These are phyloP conservation scores for Diceros bicornis DNA, from an alignment of 2,797 vertebrate species.

Conservation along the genomic window DNA sequence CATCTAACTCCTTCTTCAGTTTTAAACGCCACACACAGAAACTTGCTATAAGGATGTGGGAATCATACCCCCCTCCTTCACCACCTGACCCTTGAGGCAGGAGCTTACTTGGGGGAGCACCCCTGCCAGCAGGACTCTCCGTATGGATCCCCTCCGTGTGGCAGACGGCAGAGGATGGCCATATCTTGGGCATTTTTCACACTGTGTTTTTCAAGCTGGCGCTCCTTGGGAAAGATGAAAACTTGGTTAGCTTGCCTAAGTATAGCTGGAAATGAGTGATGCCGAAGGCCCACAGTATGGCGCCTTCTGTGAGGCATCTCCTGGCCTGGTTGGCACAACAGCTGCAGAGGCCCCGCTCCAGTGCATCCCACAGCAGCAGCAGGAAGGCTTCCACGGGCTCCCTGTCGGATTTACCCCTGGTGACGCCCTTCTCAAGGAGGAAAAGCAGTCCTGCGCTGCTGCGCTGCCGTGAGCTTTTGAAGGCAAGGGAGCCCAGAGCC, in stretches of 20 bases:
- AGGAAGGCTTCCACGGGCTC: not conserved
- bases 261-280: not conserved
- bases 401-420: not conserved
- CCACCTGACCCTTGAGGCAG: not conserved
- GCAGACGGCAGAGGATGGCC: not conserved
- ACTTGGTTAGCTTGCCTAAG: slow-evolving; percentile 12
- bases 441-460: not conserved
- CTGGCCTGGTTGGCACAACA: not conserved
- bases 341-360: not conserved
- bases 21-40: slow-evolving; percentile 38
- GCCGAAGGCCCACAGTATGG: not conserved
- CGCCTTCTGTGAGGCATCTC: not conserved
- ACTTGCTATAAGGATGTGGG: not conserved
- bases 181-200: slow-evolving; percentile 14
- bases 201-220: slow-evolving; percentile 39
- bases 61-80: not conserved
- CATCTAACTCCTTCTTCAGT: not conserved
- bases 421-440: not conserved
- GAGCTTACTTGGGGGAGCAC: not conserved
- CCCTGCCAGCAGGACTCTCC: not conserved
- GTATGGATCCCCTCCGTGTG: not conserved
- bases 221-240: slow-evolving; percentile 25
- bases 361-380: not conserved
- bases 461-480: not conserved
- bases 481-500: not conserved